These are phyloP conservation scores for Rallus limicola DNA, from an alignment of 2,113 vertebrate genomes.

Conservation along the genomic window DNA sequence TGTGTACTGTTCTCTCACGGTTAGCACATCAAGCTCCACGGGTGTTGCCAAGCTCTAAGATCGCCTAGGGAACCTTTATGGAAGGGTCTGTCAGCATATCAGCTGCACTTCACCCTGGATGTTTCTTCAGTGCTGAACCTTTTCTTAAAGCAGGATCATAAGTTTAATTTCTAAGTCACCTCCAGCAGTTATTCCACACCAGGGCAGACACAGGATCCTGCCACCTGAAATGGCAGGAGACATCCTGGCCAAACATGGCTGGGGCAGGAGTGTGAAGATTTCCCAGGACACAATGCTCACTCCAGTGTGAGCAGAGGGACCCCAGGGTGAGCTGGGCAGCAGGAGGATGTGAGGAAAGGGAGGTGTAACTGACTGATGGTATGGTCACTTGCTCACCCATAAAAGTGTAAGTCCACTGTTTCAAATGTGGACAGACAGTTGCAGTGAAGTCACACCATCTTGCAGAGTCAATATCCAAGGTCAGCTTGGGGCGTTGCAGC, in stretches of 20 bases:
- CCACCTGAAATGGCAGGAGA: fast-evolving
- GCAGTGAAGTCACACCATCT: background rate
- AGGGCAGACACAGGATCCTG: background rate
- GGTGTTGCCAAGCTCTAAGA: too few relatives aligned
- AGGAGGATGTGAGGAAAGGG: background rate
- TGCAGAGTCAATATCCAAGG: background rate
- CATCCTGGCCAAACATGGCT: background rate
- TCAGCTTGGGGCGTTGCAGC: background rate
- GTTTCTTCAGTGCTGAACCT: too few relatives aligned
- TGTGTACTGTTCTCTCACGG: too few relatives aligned
- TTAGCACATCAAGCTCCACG: too few relatives aligned
- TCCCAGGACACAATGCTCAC: fast-evolving
- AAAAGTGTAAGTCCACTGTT: fast-evolving
- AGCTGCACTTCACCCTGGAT: too few relatives aligned
- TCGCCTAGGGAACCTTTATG: too few relatives aligned
- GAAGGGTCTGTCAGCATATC: too few relatives aligned
- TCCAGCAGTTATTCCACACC: too few relatives aligned
- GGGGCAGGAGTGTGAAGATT: background rate
- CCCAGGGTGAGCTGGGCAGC: background rate
- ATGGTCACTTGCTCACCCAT: fast-evolving
- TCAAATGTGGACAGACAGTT: background rate
- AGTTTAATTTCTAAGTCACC: too few relatives aligned
- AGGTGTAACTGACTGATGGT: background rate
- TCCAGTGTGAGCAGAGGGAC: background rate
- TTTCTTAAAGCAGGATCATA: too few relatives aligned